phyloP scores from a whole-genome alignment of 23 tunicate genomes.

The Ciona savignyi region DNA sequence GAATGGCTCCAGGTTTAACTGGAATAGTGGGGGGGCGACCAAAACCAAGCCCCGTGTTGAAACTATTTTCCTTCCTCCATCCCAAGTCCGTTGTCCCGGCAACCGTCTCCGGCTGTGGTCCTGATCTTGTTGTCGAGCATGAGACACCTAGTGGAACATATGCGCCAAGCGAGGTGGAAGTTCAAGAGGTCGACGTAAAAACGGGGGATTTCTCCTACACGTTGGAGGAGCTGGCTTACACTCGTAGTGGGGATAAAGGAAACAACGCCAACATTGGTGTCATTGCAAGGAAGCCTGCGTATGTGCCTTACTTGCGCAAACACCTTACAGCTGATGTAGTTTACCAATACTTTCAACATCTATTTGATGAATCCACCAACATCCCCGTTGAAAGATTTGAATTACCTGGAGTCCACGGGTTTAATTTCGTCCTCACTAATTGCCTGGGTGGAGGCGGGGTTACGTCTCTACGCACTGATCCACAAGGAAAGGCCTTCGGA shows the following conservation, averaged over 20 bases:
- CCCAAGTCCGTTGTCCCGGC: slow-evolving; percentile 54
- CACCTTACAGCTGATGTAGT: too few relatives aligned
- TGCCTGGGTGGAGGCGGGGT: slow-evolving; percentile 92
- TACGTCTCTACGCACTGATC: slow-evolving; percentile 65
- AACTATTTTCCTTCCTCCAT: slow-evolving; percentile 65
- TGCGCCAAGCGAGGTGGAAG: background rate
- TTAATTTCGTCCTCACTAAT: slow-evolving; percentile 68
- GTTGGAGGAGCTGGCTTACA: slow-evolving; percentile 66
- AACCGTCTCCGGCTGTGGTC: slow-evolving; percentile 1
- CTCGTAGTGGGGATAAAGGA: slow-evolving; percentile 93
- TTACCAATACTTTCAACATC: slow-evolving; percentile 69
- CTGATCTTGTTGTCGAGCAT: background rate
- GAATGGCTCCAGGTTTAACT: slow-evolving; percentile 99
- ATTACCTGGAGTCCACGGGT: slow-evolving; percentile 65
- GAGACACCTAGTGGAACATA: background rate
- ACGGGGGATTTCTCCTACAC: slow-evolving; percentile 34
- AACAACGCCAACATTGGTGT: slow-evolving; percentile 80
- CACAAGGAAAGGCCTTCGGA: too few relatives aligned
- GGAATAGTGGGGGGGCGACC: slow-evolving; percentile 99
- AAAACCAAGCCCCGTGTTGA: slow-evolving; percentile 61
- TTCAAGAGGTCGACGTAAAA: too few relatives aligned
- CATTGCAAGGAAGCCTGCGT: slow-evolving; percentile 71
- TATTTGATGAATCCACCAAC: slow-evolving; percentile 30
- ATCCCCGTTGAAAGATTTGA: slow-evolving; percentile 29
- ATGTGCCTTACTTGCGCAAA: slow-evolving; percentile 64